Base-by-base conservation (phyloP, 2,888 invertebrate genomes). In the Enchytraeus crypticus region DNA sequence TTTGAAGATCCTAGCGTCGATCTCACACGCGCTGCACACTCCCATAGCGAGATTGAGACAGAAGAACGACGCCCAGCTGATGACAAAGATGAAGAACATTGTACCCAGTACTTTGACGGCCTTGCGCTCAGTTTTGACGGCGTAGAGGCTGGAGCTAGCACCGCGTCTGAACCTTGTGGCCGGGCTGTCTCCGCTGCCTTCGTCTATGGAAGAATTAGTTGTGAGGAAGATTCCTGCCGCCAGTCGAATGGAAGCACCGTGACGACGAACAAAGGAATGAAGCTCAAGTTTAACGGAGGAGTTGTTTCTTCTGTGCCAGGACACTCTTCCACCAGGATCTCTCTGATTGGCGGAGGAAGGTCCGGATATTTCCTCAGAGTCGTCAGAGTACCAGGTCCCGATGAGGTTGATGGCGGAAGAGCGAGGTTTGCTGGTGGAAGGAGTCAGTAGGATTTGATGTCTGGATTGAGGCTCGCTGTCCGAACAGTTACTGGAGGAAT, bases 41-140 rank as follows among this genome's bases (percentile, higher is more conserved):
- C 88, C 88, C 18, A 89, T 88, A 66, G 92, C 81, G 74, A 93
- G 84, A 68, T 79, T 79, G 21, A 73, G 69, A 32, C 73, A 69
- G 67, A 77, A 78, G 69, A 79, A 78, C 26, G 78, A 79, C 3
- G 76, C 75, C 77, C 78, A 78, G 66, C 76, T 75, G 32, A 75
- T 64, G 5, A 78, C 72, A 66, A 79, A 78, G 45, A 77, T 73
- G 45, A 71, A 72, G 65, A 79, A 78, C 58, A 79, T 76, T n/a
- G 77, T 73, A 30, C 77, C 77, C 2, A 79, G 71, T 11, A 78
- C 66, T 81, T 95, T 92, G 14, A 95, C 93, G 0, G 96, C 96
- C 78, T 95, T 95, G 76, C 93, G 93, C 77, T 96, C 93, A 58
- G 92, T 84, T 4, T 89, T 84, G 59, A 93, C 80, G 51, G 72